A percentile compares a stretch with the other conserved stretches of the same genome.
These are phyloP conservation scores for Apodemus agrarius DNA, from an alignment of 2,797 vertebrate genomes.

Conservation along the genomic window DNA sequence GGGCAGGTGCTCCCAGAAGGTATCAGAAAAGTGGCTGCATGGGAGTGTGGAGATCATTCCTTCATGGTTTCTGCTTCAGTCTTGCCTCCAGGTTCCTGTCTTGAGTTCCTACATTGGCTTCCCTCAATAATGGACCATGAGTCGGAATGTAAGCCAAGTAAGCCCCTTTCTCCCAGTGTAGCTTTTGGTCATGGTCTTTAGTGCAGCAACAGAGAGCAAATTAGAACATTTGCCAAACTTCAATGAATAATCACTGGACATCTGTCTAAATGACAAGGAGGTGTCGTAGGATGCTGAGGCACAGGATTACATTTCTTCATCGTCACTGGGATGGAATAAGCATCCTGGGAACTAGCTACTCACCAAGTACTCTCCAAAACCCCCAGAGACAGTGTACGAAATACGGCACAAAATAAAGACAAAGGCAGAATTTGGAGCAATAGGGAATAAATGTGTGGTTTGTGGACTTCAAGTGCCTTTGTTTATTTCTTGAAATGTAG, in stretches of 20 bases:
- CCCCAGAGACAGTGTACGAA: background rate
- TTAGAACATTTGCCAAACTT: background rate
- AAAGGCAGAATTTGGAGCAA: background rate
- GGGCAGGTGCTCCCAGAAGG: too few relatives aligned
- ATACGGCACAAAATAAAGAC: background rate
- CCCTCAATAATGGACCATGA: background rate
- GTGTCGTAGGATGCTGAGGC: background rate
- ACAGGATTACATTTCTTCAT: background rate
- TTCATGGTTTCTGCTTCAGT: background rate
- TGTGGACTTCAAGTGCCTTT: background rate
- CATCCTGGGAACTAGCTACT: background rate
- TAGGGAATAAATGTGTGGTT: accelerated
- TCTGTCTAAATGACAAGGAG: background rate
- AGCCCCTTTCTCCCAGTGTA: background rate
- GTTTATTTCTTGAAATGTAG: background rate
- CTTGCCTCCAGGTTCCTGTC: background rate
- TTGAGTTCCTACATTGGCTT: background rate
- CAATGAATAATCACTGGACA: background rate
- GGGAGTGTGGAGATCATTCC: too few relatives aligned
- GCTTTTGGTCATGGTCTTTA: background rate
- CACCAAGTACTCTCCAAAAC: background rate
- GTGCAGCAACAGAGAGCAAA: background rate
- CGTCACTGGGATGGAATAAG: background rate
- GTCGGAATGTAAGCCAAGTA: background rate
- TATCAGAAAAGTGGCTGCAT: background rate